Base-by-base conservation (phyloP, 2,113 vertebrate species). In the Uria aalge region DNA sequence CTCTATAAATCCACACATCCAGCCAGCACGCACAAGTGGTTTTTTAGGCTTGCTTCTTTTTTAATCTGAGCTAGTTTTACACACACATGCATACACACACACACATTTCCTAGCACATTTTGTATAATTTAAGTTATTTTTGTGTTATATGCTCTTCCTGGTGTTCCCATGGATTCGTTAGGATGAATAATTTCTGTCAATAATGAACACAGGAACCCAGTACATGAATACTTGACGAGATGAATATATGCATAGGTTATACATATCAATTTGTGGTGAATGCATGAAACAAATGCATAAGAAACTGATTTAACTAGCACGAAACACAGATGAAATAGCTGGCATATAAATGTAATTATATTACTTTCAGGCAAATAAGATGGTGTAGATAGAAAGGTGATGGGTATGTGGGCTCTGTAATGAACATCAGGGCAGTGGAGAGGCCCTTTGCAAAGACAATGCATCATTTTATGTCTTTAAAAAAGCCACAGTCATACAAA, bases 161-260 rank as follows among this genome's bases (percentile, higher is more conserved):
- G 93, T 89, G 94, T 85, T 97, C 90, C 93, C 53, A 77, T 94
- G 94, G 94, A 96, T 95, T 97, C 73, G 3, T 97, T 97, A 97
- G 91, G 92, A 83, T 96, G 96, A 96, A 96, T 97, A 93, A 97
- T 97, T 97, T 96, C 96, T 95, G 96, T 93, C 96, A 96, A 96
- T 97, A 97, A 97, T 95, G 94, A 97, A 97, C 91, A 87, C 93
- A 87, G 94, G 80, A 97, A 96, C 82, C 84, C 92, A 94, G 88
- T 85, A 92, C 95, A 96, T 97, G 95, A 97, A 96, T 97, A 96
- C 95, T 96, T 97, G 96, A 97, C 92, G 88, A 97, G 95, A 97
- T 97, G 96, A 97, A 97, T 96, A 94, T 95, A 97, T 97, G 94
- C 93, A 97, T 97, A 97, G 92, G 95, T 95, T 97, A 93, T 94